phyloP scores from a whole-genome alignment of 2,113 vertebrate species.

The Sialia sialis region DNA sequence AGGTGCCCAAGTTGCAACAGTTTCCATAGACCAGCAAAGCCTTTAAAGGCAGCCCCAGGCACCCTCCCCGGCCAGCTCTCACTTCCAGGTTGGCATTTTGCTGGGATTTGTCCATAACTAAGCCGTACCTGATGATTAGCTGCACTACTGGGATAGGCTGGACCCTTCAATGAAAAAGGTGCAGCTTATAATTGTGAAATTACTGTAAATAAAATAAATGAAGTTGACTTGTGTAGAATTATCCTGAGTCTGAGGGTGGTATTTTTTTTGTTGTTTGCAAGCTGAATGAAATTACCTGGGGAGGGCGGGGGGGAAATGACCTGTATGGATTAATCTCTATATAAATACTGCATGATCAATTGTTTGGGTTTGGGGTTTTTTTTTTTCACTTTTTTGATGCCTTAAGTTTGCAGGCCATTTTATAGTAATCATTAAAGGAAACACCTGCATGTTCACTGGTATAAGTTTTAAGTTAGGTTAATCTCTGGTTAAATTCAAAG shows the following conservation, averaged over 20 bases:
- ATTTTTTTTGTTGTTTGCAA: background rate
- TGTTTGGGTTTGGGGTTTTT: too few relatives aligned
- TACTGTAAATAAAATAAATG: background rate
- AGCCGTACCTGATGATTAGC: too few relatives aligned
- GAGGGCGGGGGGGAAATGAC: rapidly evolving
- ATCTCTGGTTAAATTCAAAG: too few relatives aligned
- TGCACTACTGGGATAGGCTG: too few relatives aligned
- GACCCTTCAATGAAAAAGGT: too few relatives aligned
- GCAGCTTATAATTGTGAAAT: too few relatives aligned
- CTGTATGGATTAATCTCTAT: background rate
- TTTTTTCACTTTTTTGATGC: background rate
- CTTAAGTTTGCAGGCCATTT: background rate
- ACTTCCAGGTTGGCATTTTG: too few relatives aligned
- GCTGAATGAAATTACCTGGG: background rate
- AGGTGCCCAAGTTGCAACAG: too few relatives aligned
- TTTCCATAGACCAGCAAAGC: too few relatives aligned
- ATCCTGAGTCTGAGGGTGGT: background rate
- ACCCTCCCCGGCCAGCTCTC: too few relatives aligned
- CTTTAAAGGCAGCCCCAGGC: too few relatives aligned
- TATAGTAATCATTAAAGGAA: background rate
- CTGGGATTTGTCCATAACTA: too few relatives aligned
- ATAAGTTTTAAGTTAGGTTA: background rate
- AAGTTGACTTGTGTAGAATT: background rate
- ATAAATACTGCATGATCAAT: background rate
- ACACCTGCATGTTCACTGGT: background rate